Percentiles rank a stretch among this genome's conserved stretches.
phyloP scores from a whole-genome alignment of 2,888 invertebrate genomes.

The Lapara coniferarum region DNA sequence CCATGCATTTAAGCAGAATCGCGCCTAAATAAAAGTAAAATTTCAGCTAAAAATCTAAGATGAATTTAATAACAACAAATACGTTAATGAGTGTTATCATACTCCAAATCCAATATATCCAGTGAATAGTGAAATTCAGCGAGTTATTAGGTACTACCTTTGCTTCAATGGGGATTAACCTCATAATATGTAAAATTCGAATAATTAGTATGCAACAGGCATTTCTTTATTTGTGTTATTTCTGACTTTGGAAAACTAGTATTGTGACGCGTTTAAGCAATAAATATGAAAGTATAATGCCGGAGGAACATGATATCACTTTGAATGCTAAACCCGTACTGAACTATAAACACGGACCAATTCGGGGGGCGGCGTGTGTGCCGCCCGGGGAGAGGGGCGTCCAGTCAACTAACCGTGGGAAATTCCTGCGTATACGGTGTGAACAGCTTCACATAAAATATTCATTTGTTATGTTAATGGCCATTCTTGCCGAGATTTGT shows the following conservation, averaged over 20 bases:
- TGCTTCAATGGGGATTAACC: background rate
- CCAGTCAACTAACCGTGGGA: constrained; percentile 75
- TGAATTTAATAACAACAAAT: no score
- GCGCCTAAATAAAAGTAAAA: no score
- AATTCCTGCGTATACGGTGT: constrained; percentile 69
- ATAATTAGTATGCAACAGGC: background rate
- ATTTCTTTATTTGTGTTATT: constrained; percentile 18
- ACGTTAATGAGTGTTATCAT: no score
- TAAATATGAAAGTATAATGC: constrained; percentile 78
- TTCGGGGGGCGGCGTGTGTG: constrained; percentile 52
- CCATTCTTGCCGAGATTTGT: constrained; percentile 53
- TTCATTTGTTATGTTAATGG: constrained; percentile 69
- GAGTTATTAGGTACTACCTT: no score
- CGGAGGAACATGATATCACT: constrained; percentile 72
- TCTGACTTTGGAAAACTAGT: background rate
- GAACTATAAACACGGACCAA: constrained; percentile 72
- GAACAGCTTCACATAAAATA: constrained; percentile 62
- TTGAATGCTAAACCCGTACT: constrained; percentile 80
- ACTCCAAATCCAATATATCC: background rate
- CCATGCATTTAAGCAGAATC: no score
- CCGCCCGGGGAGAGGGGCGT: constrained; percentile 53
- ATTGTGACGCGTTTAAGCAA: constrained; percentile 19
- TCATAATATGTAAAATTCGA: background rate
- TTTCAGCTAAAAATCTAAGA: no score
- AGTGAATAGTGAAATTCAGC: background rate